Conservation (phyloP, 30 jellyfish, hydroid and myxozoan genomes). For the Clytia hemisphaerica region DNA sequence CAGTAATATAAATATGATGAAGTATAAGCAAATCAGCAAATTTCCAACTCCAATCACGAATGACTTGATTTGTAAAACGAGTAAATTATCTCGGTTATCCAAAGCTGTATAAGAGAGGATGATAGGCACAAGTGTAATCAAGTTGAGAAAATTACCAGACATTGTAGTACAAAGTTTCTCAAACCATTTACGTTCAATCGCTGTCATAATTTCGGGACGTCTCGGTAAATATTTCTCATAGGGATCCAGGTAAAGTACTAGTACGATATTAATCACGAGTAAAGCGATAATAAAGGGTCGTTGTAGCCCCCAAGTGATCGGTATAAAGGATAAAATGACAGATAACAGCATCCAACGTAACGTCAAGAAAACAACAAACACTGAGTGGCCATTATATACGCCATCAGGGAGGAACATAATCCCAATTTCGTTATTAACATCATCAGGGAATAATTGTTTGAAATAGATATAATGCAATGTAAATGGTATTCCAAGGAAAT, state of each 20-base stretch:
- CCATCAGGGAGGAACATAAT: constrained; percentile 88
- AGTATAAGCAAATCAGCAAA: constrained; percentile 48
- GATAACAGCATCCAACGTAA: constrained; percentile 89
- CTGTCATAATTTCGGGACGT: constrained; percentile 62
- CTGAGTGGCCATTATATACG: constrained; percentile 42
- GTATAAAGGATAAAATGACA: constrained; percentile 70
- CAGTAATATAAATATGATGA: constrained; percentile 66
- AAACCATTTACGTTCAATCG: constrained; percentile 69
- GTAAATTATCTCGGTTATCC: constrained; percentile 76
- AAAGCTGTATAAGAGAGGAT: constrained; percentile 81
- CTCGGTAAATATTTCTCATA: constrained; percentile 72
- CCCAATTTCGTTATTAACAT: constrained; percentile 64
- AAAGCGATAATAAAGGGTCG: constrained; percentile 67
- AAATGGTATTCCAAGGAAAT: constrained; percentile 89
- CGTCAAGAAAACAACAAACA: constrained; percentile 62
- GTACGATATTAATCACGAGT: constrained; percentile 54
- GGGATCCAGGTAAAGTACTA: constrained; percentile 62
- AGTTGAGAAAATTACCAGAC: constrained; percentile 76
- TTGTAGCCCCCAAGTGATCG: constrained; percentile 92
- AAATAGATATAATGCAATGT: constrained; percentile 85
- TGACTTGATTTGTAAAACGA: constrained; percentile 72
- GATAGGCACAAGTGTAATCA: constrained; percentile 62
- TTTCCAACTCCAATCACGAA: constrained; percentile 65
- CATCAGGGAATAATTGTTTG: constrained; percentile 72
- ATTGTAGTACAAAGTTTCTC: constrained; percentile 72